Conservation (phyloP, 2,888 invertebrate genomes). For the Norana najaformis region DNA sequence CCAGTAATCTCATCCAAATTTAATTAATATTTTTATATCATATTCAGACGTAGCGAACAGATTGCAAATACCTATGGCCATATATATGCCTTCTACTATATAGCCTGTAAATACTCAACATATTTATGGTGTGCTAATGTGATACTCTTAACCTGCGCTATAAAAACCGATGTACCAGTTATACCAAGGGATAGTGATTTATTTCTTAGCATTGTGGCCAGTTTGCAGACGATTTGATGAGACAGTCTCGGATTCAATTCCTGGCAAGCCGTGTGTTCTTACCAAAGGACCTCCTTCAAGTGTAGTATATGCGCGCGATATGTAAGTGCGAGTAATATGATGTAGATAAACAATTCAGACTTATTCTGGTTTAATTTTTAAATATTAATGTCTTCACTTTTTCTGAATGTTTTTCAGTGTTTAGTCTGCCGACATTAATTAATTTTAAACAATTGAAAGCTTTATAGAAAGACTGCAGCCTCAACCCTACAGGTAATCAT, state of each 20-base stretch:
- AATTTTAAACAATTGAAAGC: background rate
- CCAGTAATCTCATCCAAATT: background rate
- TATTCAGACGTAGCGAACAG: background rate
- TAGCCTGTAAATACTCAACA: background rate
- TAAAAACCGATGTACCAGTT: background rate
- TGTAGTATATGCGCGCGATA: background rate
- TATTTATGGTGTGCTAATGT: background rate
- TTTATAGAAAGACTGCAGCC: background rate
- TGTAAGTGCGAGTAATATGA: background rate
- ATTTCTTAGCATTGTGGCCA: background rate
- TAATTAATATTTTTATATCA: background rate
- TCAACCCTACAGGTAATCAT: too few species aligned
- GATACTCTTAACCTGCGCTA: conserved; percentile 3
- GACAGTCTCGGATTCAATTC: background rate
- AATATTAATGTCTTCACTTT: background rate
- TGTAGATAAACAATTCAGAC: background rate
- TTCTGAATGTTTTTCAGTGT: background rate
- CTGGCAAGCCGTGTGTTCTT: background rate
- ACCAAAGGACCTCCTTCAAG: background rate
- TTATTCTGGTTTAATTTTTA: background rate
- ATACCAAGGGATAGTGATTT: background rate
- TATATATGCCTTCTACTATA: background rate
- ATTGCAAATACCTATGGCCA: background rate
- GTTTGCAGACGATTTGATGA: background rate
- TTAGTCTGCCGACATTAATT: background rate